Evolutionary conservation across 2,797 vertebrate genomes (phyloP), one percentile per base, ranked within the genome.

Genomic region (Triplophysa yarkandensis): DNA sequence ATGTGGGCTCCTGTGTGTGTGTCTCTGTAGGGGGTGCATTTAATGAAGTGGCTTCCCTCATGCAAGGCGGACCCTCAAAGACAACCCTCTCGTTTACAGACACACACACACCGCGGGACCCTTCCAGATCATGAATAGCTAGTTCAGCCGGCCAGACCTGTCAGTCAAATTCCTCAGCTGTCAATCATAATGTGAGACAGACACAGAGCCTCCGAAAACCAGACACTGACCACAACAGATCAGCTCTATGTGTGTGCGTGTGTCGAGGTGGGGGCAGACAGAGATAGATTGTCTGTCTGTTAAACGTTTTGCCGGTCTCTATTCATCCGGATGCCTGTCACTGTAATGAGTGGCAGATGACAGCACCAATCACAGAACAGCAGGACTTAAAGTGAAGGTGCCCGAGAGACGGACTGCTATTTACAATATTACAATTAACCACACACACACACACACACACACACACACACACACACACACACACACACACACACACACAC

Each of bases 11-110:
- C 52, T 61, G 34, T 79, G 30, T 78, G 60, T 60, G 60, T 30
- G 8, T 75, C 63, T 81, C 76, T 13, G 21, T 74, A 84, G 76
- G 73, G 25, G 75, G 83, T 83, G 52, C 81, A 82, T 85, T 90
- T 82, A 85, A 85, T 87, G 78, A 86, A 81, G 87, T 72, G 68
- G 80, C 82, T 16, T 81, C 81, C 84, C 77, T 71, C 79, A 76
- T 63, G 70, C 74, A 72, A 66, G 73, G 61, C 46, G 32, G 30
- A 66, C 50, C 60, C 58, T 73, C 74, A 74, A 39, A 68, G 69
- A 43, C 60, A 71, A 68, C 25, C 55, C 63, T 60, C 64, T 57
- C 55, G 71, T 55, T 76, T 50, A 78, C 23, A 61, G 54, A 66
- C 58, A 57, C 62, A 77, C 55, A 76, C 44, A 61, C 36, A 79